phyloP scores from a whole-genome alignment of 2,113 vertebrate genomes.

The Cichladusa arquata region DNA sequence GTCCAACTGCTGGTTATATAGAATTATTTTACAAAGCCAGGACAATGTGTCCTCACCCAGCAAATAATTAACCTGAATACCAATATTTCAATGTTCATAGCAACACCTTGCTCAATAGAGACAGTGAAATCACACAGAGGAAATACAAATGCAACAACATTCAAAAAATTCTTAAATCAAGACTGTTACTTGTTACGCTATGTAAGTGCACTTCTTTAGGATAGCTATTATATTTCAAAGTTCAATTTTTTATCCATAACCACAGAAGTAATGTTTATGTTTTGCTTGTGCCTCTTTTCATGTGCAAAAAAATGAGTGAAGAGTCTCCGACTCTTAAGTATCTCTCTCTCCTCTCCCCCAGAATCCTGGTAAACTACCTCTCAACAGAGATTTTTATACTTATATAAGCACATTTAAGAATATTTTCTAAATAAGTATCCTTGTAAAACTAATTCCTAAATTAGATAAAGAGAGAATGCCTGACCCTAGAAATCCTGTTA shows the following conservation, averaged over 20 bases:
- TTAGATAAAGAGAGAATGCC: background rate
- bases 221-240: background rate
- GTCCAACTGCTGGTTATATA: background rate
- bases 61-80: background rate
- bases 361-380: background rate
- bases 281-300: background rate
- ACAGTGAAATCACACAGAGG: background rate
- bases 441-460: background rate
- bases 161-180: background rate
- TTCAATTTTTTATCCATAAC: background rate
- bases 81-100: background rate
- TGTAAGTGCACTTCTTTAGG: background rate
- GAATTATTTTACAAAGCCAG: background rate
- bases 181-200: background rate
- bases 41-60: background rate
- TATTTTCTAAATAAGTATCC: background rate
- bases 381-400: background rate
- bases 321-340: background rate
- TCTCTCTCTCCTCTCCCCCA: background rate
- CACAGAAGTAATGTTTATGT: background rate
- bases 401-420: background rate
- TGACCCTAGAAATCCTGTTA: slow-evolving; percentile 14
- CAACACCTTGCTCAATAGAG: background rate
- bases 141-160: background rate
- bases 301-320: background rate